These are phyloP conservation scores for Dipus sagitta DNA, from an alignment of 2,797 vertebrate genomes.

Conservation along the genomic window DNA sequence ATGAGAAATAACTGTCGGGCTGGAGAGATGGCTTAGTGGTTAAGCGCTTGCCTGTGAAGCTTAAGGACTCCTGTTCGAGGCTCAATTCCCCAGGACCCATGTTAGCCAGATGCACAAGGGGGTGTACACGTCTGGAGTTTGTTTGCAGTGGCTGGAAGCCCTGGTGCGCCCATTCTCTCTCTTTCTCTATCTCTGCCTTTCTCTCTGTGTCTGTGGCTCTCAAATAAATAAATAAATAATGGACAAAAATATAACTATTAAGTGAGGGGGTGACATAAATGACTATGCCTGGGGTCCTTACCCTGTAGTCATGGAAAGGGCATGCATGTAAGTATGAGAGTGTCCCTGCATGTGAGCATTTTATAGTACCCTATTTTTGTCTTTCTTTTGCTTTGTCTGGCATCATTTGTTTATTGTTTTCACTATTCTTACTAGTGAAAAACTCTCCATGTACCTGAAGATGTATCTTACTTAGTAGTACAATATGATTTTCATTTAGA, in stretches of 20 bases:
- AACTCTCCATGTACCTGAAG: not conserved
- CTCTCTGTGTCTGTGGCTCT: too few relatives aligned
- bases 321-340: accelerated
- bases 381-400: not conserved
- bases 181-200: too few relatives aligned
- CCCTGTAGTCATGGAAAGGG: accelerated
- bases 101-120: too few relatives aligned
- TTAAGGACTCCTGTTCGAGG: too few relatives aligned
- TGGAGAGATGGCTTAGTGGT: too few relatives aligned
- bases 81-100: too few relatives aligned
- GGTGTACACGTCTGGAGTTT: too few relatives aligned
- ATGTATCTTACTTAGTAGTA: not conserved
- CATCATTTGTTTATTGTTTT: conserved; percentile 11
- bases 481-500: not conserved
- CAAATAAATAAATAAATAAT: too few relatives aligned
- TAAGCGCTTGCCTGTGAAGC: too few relatives aligned
- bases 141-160: too few relatives aligned
- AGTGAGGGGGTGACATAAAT: not conserved
- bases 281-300: not conserved
- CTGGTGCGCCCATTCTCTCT: too few relatives aligned
- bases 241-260: not conserved
- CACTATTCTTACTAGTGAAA: not conserved
- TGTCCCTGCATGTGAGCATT: not conserved
- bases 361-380: not conserved
- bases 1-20: too few relatives aligned